A percentile compares a stretch with the other conserved stretches of the same genome.
Conservation (phyloP, 2,113 vertebrate genomes). For the Alexandromys fortis region DNA sequence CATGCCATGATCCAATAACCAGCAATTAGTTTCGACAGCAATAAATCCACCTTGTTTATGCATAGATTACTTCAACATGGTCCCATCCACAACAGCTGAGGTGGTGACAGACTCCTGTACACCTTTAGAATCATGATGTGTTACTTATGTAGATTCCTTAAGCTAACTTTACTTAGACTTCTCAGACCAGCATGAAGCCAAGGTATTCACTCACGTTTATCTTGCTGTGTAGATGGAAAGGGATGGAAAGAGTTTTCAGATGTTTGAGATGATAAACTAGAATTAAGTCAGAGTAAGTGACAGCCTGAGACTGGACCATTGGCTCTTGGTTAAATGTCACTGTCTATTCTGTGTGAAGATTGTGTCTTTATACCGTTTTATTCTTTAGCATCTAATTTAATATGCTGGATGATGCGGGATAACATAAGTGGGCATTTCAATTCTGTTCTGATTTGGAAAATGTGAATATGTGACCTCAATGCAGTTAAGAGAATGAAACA, state of each 20-base stretch:
- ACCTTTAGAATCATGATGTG: not conserved
- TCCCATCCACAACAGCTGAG: not conserved
- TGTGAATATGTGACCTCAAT: not conserved
- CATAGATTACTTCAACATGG: not conserved
- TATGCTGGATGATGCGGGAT: not conserved
- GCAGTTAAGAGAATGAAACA: not conserved
- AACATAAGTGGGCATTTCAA: not conserved
- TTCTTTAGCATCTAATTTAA: not conserved
- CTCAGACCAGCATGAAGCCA: not conserved
- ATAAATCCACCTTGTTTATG: not conserved
- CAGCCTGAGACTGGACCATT: not conserved
- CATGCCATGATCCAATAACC: not conserved
- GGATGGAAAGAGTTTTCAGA: not conserved
- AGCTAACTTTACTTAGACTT: not conserved
- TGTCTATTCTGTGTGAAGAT: not conserved
- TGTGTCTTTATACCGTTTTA: not conserved
- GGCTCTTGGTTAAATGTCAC: rapidly evolving
- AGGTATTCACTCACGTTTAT: not conserved
- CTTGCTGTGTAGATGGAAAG: not conserved
- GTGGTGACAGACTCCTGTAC: not conserved
- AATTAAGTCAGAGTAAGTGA: not conserved
- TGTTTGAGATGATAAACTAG: not conserved
- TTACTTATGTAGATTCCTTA: not conserved
- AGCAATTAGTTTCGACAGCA: conserved; percentile 4
- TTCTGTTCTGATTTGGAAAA: conserved; percentile 25